phyloP scores from a whole-genome alignment of 2,113 vertebrate genomes.

The Sorex araneus region DNA sequence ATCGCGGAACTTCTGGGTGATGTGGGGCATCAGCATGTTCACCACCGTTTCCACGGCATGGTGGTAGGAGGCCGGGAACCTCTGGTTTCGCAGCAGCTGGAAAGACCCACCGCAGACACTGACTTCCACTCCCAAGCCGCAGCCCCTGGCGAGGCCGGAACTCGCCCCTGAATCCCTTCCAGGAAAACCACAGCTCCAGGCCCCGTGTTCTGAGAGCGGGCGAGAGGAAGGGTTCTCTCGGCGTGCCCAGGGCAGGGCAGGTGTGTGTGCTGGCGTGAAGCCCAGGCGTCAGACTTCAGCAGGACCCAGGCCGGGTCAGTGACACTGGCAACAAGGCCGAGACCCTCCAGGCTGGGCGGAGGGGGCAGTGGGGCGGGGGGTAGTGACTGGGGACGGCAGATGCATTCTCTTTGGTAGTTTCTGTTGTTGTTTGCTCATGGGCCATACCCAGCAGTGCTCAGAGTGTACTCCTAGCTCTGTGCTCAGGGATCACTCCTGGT shows the following conservation, averaged over 20 bases:
- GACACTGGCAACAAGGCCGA: neutral
- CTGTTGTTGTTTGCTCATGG: too few relatives aligned
- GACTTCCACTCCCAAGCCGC: slow-evolving; percentile 48
- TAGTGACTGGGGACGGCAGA: too few relatives aligned
- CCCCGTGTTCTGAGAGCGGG: neutral
- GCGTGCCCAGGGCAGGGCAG: neutral
- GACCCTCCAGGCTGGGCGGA: neutral
- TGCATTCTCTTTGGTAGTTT: too few relatives aligned
- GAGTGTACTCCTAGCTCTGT: too few relatives aligned
- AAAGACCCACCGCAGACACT: slow-evolving; percentile 60
- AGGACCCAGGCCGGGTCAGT: neutral
- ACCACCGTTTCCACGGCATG: slow-evolving; percentile 98
- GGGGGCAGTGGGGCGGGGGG: neutral
- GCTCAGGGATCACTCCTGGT: too few relatives aligned
- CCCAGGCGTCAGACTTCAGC: neutral
- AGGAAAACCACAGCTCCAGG: neutral
- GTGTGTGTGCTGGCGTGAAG: neutral
- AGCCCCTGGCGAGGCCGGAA: neutral
- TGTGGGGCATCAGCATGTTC: slow-evolving; percentile 98
- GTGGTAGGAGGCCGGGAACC: slow-evolving; percentile 96
- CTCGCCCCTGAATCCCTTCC: neutral
- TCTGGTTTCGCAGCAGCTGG: slow-evolving; percentile 96
- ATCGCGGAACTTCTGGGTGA: slow-evolving; percentile 98
- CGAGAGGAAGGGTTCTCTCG: neutral
- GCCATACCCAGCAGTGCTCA: too few relatives aligned